Percentiles rank a stretch among this genome's conserved stretches.
phyloP scores from a whole-genome alignment of 1,140 invertebrate genomes.

The Wasmannia auropunctata region DNA sequence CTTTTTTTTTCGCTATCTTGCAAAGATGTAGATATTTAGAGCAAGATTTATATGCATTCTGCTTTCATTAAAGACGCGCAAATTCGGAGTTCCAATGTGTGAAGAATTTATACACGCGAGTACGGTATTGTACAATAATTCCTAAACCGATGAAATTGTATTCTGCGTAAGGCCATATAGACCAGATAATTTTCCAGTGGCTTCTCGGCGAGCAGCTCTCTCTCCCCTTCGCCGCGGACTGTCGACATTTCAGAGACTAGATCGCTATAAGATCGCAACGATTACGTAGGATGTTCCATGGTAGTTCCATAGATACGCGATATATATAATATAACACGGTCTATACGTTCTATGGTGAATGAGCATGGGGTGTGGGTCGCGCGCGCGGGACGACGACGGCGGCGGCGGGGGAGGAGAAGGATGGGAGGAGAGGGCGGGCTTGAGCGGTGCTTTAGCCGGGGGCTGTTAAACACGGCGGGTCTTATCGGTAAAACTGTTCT shows the following conservation, averaged over 20 bases:
- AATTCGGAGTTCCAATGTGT: neutral
- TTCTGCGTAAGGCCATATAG: neutral
- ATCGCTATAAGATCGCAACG: constrained; percentile 54
- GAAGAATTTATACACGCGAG: neutral
- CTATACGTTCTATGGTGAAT: constrained; percentile 71
- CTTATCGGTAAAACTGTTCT: constrained; percentile 83
- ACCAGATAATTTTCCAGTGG: neutral
- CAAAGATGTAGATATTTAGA: neutral
- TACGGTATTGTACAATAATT: neutral
- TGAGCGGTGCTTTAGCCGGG: constrained; percentile 79
- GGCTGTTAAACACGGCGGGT: constrained; percentile 82
- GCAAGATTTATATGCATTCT: neutral
- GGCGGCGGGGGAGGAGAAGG: neutral
- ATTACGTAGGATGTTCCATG: constrained; percentile 66
- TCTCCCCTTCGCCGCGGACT: neutral
- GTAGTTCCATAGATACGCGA: constrained; percentile 64
- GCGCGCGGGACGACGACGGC: too few species aligned
- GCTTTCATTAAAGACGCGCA: neutral
- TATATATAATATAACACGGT: constrained; percentile 71
- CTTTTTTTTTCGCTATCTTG: neutral
- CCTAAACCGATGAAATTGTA: neutral
- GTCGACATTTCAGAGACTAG: constrained; percentile 49
- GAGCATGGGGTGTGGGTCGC: constrained; percentile 62
- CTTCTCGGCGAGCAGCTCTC: constrained; percentile 4
- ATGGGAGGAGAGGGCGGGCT: constrained; percentile 43